These are phyloP conservation scores for Limnothrissa miodon DNA, from an alignment of 2,113 vertebrate species.

Conservation along the genomic window DNA sequence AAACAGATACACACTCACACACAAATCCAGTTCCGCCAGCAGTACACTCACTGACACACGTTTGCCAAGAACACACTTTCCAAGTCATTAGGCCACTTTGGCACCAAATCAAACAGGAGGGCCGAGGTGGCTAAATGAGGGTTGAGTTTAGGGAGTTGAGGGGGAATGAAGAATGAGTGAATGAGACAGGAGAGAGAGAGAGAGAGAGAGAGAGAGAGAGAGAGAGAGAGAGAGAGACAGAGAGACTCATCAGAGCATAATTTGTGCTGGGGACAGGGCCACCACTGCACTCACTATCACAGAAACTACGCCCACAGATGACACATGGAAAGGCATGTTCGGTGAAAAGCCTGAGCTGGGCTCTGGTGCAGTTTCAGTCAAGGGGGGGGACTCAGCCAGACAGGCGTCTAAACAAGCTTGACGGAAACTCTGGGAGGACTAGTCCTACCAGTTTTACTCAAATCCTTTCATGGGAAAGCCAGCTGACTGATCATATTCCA, in stretches of 20 bases:
- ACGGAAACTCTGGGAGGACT: conserved; percentile 30
- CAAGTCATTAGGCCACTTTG: conserved; percentile 12
- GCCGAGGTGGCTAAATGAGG: conserved; percentile 12
- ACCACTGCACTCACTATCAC: background rate
- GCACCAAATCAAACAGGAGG: background rate
- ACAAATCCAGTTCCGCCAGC: background rate
- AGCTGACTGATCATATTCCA: background rate
- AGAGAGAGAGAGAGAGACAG: background rate
- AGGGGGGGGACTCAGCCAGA: background rate
- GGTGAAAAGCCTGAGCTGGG: background rate
- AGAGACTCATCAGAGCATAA: background rate
- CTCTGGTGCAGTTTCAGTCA: background rate
- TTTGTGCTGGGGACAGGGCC: background rate
- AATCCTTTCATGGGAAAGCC: background rate
- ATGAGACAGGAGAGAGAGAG: background rate
- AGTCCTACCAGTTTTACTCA: conserved; percentile 19
- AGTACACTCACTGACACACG: conserved; percentile 17
- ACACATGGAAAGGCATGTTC: background rate
- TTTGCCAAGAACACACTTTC: conserved; percentile 14
- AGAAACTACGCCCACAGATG: background rate
- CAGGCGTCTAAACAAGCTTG: background rate
- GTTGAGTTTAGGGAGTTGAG: background rate
- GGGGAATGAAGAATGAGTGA: background rate
- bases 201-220: background rate
- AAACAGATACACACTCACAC: background rate